Conservation (phyloP, 2,113 vertebrate species). For the Nycticryphes semicollaris region DNA sequence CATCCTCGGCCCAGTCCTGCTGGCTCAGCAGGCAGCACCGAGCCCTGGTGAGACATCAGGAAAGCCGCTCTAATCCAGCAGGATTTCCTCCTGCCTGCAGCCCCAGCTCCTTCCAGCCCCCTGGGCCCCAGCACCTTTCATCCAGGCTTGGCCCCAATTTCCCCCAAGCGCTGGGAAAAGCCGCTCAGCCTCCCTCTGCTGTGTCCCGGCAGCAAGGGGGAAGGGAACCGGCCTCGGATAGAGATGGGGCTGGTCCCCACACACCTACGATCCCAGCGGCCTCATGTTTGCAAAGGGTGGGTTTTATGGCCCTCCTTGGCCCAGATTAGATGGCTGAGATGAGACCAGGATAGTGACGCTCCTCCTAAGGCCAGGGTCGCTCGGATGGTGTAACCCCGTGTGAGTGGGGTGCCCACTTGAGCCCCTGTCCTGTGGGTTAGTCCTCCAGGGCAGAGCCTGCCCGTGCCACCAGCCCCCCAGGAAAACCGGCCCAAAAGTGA, state of each 20-base stretch:
- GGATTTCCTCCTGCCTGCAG: not conserved
- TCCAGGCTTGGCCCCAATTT: conserved; percentile 40
- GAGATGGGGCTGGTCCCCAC: not conserved
- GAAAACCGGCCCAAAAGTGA: not conserved
- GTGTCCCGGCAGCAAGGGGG: fast-evolving
- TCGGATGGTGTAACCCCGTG: fast-evolving
- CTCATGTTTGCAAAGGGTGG: not conserved
- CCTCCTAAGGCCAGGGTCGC: not conserved
- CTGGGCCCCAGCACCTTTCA: not conserved
- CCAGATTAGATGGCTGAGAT: not conserved
- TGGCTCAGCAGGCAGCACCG: not conserved
- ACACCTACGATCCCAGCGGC: not conserved
- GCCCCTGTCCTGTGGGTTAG: not conserved
- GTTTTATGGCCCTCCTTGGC: not conserved
- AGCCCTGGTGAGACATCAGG: not conserved
- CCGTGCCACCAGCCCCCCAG: no score
- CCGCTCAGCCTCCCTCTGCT: not conserved
- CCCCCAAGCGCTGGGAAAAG: not conserved
- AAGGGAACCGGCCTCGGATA: not conserved
- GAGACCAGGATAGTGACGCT: not conserved
- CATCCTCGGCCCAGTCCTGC: not conserved
- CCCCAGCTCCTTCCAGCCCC: not conserved
- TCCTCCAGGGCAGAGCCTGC: not conserved
- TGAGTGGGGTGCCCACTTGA: not conserved
- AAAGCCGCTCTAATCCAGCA: conserved; percentile 25